Percentiles rank a stretch among this genome's conserved stretches.
These are phyloP conservation scores for Anodontia alba DNA, from an alignment of 2,888 invertebrate genomes.

Conservation along the genomic window DNA sequence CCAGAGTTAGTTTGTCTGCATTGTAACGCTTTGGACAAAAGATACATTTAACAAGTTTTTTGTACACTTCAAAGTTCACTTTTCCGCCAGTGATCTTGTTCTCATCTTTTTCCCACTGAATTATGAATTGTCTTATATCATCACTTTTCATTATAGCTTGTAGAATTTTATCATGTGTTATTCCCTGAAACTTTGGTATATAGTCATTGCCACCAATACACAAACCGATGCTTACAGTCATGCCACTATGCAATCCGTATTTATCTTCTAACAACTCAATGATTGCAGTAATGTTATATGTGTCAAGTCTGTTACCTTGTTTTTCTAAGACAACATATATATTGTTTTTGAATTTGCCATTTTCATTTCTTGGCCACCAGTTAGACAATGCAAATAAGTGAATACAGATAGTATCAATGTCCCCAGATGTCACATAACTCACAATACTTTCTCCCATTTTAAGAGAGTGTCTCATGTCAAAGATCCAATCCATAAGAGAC, in stretches of 20 bases:
- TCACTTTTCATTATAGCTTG: not conserved
- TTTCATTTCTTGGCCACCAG: constrained; percentile 34
- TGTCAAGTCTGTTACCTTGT: not conserved
- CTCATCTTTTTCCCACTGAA: not conserved
- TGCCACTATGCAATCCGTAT: not conserved
- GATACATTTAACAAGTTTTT: not conserved
- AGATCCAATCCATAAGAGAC: constrained; percentile 35
- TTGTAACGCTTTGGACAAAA: not conserved
- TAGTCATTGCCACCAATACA: constrained; percentile 35
- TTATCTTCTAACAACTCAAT: constrained; percentile 15
- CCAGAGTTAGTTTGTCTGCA: not conserved
- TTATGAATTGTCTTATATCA: not conserved
- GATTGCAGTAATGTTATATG: constrained; percentile 30
- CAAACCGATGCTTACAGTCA: constrained; percentile 1
- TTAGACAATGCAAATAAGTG: constrained; percentile 35
- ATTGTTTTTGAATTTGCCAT: constrained; percentile 25
- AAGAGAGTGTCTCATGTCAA: not conserved
- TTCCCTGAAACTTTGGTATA: constrained; percentile 29
- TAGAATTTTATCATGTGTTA: constrained; percentile 17
- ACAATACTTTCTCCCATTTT: constrained; percentile 9
- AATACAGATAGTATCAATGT: constrained; percentile 39
- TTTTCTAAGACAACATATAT: constrained; percentile 30
- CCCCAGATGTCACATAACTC: constrained; percentile 37
- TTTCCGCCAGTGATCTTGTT: not conserved
- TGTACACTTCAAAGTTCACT: not conserved